Evolutionary conservation across 2,113 vertebrate genomes (phyloP), one percentile per base, ranked within the genome.

Genomic region (Cyphomyrus plagiostoma): DNA sequence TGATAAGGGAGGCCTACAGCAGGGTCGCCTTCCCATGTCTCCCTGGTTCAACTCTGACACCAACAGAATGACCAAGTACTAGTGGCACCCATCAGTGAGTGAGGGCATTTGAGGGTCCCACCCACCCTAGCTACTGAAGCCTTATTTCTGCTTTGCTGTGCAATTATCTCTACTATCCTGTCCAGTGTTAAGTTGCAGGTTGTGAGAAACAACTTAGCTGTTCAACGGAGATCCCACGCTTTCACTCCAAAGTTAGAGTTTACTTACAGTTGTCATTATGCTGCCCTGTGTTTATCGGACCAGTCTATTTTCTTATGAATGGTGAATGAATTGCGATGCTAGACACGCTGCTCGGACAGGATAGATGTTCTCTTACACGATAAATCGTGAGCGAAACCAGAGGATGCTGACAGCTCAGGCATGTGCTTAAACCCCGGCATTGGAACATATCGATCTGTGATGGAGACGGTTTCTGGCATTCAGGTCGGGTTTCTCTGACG

Each of bases 381-480:
- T 84, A 19, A 52, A 86, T 86, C 48, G 35, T 39, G 15, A 52
- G 15, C 39, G n/a, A 86, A 48, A 53, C 0, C 85, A 53, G 49
- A 86, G n/a, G 85, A 86, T 50, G 85, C 48, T 35, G 85, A 86
- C 85, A 86, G 23, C 15, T 86, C 45, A 26, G 49, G n/a, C 49
- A 80, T 42, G 74, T 39, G 35, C 82, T 48, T 84, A 48, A 45
- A 84, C 7, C 19, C 42, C 2, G 8, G 35, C 21, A 74, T 11
- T 52, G 50, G 80, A 15, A 46, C 9, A 52, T 15, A 35, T 85
- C 89, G 2, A 10, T 23, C 52, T 86, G 39, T 5, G 8, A 62
- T 42, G 80, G 83, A 74, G 35, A 86, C 15, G 4, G 0, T 62
- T 17, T 23, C 70, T 4, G 4, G 0, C 49, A 1, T 35, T 4